These are phyloP conservation scores for Antrozous pallidus DNA, from an alignment of 2,797 vertebrate species.

Conservation along the genomic window DNA sequence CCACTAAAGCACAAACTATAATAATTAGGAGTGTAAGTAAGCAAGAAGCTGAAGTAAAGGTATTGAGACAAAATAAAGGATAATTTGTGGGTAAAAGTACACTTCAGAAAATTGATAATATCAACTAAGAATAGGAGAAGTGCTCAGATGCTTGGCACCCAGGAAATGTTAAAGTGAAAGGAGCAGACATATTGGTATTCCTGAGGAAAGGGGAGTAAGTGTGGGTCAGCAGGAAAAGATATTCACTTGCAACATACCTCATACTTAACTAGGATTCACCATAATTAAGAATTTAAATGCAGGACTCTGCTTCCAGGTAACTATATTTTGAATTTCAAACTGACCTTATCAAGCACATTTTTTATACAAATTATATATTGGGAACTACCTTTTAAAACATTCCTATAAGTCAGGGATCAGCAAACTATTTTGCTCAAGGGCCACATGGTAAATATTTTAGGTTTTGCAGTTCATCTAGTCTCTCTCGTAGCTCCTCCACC, in stretches of 20 bases:
- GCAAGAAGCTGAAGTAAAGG: neutral
- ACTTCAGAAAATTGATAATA: slow-evolving; percentile 16
- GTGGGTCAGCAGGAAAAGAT: neutral
- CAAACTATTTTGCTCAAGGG: neutral
- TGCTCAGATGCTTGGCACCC: neutral
- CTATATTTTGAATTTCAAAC: slow-evolving; percentile 38
- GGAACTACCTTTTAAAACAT: neutral
- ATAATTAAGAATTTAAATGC: neutral
- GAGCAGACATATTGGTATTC: neutral
- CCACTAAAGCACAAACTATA: neutral
- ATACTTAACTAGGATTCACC: neutral
- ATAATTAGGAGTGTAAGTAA: neutral
- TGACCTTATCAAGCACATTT: slow-evolving; percentile 28
- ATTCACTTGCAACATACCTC: neutral
- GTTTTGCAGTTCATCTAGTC: neutral
- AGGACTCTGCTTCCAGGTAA: neutral
- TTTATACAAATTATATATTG: slow-evolving; percentile 10
- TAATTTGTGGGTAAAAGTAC: slow-evolving; percentile 4
- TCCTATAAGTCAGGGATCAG: neutral
- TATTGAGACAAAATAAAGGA: neutral
- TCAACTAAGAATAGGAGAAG: neutral
- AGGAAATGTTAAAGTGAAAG: neutral
- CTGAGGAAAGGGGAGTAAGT: neutral
- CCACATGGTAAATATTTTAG: neutral
- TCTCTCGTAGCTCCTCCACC: neutral